Evolutionary conservation across 2,888 invertebrate genomes (phyloP), one percentile per base, ranked within the genome.

Genomic region (Eretmocerus hayati): DNA sequence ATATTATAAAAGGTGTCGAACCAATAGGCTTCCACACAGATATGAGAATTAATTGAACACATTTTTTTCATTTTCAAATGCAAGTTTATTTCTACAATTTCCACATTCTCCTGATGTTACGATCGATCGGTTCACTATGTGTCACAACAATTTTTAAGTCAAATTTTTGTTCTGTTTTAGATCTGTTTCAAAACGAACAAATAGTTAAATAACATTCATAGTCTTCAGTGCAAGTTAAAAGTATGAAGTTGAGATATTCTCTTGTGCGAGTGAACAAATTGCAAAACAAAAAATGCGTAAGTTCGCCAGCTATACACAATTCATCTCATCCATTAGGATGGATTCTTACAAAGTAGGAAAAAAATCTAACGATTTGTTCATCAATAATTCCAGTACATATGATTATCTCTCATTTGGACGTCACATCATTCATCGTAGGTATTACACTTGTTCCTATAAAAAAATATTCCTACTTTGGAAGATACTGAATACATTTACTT

Each of bases 201-300:
- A 41, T 41, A 39, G 18, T 47, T 42, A 45, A 41, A 40, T 39
- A 51, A 51, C 47, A 51, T 51, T 47, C 33, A 44, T 44, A 46
- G 11, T 42, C 20, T 23, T 41, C 40, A 47, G 46, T 49, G 44
- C 48, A 43, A 39, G 43, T 43, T n/a, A 40, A 46, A 42, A 39
- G 39, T 46, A 42, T 46, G 50, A 42, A n/a, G 30, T 20, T 47
- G 35, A 51, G 30, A 40, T 47, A 46, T 31, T 43, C 43, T 51
- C 50, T 51, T 47, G 50, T 51, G 47, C 50, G 41, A 46, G 46
- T 46, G 45, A 50, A 46, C 46, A 50, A 50, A 50, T 46, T 50
- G 50, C 42, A 16, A 47, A 42, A 46, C 46, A 42, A 46, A 38
- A 50, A 50, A 50, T 46, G 46, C 50, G 46, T 42, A 46, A 50